Base-by-base conservation (phyloP, 2,797 vertebrate species). In the Chrosomus eos region DNA sequence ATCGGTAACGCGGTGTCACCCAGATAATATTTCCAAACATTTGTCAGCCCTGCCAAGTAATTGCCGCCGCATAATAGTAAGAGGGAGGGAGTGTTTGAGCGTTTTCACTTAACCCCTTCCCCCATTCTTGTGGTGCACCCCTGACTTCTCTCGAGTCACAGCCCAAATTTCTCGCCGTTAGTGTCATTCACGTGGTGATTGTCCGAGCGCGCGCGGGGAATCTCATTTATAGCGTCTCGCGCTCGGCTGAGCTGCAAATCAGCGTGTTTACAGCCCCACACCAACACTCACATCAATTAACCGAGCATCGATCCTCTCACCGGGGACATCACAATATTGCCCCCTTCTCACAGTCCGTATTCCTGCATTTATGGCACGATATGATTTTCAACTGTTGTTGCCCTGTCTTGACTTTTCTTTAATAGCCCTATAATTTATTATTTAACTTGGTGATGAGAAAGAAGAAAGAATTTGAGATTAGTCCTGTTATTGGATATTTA, bases 191-290 rank as follows among this genome's bases (percentile, higher is more conserved):
- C 86, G 91, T 92, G 91, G 90, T 92, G 93, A 64, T 86, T 88
- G 93, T 82, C 92, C 92, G 93, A 87, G 81, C 73, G 90, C 88
- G 92, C 90, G 72, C 90, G 88, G 91, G 93, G 95, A 95, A 94
- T 95, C 94, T 94, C 94, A 94, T 95, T 95, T 95, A 92, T 95
- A 94, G 91, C 85, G 93, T 94, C 95, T 95, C 92, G 90, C 93
- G 89, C 95, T 94, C 94, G 93, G 93, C 95, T 95, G 94, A 93
- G 93, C 95, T 95, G 95, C 95, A 96, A 96, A 96, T 97, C 95
- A 96, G 92, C 94, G 93, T 96, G 95, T 96, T 96, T 96, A 94
- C 96, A 95, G 95, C 94, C 95, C 95, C 95, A 94, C 94, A 94
- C 91, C 94, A 93, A 95, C 93, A 95, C 93, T 94, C 94, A 94